A percentile compares a stretch with the other conserved stretches of the same genome.
phyloP scores from a whole-genome alignment of 2,797 vertebrate species.

The Clarias fuscus region DNA sequence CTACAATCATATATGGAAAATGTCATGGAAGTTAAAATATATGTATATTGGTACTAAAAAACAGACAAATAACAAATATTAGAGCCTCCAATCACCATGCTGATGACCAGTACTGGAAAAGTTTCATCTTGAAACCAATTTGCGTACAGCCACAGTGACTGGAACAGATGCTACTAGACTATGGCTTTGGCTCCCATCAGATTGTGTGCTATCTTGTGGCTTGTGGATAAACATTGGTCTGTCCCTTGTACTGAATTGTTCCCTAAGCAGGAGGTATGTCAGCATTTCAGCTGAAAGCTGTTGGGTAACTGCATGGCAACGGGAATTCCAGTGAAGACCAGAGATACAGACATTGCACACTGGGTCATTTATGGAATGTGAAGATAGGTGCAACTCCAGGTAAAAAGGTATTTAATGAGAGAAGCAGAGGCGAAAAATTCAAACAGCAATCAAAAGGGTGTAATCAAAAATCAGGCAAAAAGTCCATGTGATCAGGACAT shows the following conservation, averaged over 20 bases:
- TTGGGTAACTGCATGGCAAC: neutral
- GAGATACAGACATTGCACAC: neutral
- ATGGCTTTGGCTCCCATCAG: constrained; percentile 31
- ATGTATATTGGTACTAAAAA: constrained; percentile 1
- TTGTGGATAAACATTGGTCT: neutral
- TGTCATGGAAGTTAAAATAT: neutral
- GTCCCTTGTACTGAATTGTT: constrained; percentile 14
- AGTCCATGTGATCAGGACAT: no score
- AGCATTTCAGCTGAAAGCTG: constrained; percentile 5
- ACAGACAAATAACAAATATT: constrained; percentile 6
- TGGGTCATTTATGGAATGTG: no score
- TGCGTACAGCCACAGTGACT: constrained; percentile 17
- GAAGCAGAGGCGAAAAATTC: no score
- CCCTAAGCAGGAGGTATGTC: constrained; percentile 4
- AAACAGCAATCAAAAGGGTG: no score
- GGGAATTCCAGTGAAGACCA: neutral
- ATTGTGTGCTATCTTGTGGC: constrained; percentile 4
- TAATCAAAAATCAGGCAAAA: no score
- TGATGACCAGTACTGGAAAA: constrained; percentile 14
- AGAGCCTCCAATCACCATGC: neutral
- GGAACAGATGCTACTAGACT: constrained; percentile 27
- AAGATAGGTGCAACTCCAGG: no score
- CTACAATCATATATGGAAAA: constrained; percentile 15
- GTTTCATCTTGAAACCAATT: constrained; percentile 15
- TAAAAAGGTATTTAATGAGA: no score